These are phyloP conservation scores for Exocentrus adspersus DNA, from an alignment of 2,888 invertebrate species.

Conservation along the genomic window DNA sequence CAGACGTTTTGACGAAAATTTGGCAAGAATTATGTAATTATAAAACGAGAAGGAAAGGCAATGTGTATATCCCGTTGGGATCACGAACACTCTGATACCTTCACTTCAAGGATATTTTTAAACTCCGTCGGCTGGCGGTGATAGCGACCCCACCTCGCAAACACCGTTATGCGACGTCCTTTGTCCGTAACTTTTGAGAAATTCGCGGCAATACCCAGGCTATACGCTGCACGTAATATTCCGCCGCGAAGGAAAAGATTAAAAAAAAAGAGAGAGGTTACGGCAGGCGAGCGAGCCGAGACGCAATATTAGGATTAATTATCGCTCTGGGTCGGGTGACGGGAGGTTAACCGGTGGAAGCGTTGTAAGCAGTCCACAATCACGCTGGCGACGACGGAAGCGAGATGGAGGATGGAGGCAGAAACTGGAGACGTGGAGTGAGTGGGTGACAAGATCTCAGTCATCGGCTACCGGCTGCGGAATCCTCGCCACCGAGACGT, in stretches of 20 bases:
- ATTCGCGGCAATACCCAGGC: no score
- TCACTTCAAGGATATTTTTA: no score
- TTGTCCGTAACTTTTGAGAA: no score
- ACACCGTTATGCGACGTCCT: no score
- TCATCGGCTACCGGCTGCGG: slow-evolving; percentile 54
- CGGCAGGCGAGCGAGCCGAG: slow-evolving; percentile 34
- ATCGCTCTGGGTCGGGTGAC: slow-evolving; percentile 44
- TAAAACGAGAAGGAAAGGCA: no score
- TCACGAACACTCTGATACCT: no score
- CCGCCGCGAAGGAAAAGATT: background rate
- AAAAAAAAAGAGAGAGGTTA: background rate
- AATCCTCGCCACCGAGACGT: slow-evolving; percentile 20
- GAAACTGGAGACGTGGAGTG: slow-evolving; percentile 43
- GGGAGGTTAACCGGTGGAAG: slow-evolving; percentile 45
- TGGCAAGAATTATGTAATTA: no score
- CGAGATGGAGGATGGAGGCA: slow-evolving; percentile 45
- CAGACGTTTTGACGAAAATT: no score
- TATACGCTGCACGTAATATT: background rate
- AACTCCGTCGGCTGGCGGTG: no score
- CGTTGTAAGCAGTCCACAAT: slow-evolving; percentile 42
- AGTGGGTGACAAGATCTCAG: slow-evolving; percentile 58
- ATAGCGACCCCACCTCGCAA: no score
- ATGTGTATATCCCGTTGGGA: no score
- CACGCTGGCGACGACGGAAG: slow-evolving; percentile 52
- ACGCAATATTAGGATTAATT: slow-evolving; percentile 42